Conservation (phyloP, 2,113 vertebrate genomes). For the Sigmodon hispidus region DNA sequence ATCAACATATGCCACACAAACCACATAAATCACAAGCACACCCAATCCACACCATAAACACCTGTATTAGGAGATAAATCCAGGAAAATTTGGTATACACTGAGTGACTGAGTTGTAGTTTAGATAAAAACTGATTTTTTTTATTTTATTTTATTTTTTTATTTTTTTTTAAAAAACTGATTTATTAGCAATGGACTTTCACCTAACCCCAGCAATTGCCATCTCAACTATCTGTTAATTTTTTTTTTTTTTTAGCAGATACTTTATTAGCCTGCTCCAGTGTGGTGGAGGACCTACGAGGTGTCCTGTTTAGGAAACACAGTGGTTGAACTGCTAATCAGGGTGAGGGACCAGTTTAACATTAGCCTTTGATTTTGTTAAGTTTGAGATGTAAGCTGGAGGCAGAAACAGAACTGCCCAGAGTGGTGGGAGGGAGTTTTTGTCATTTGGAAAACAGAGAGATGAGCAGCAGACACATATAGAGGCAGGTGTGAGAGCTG, state of each 20-base stretch:
- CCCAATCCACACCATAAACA: background rate
- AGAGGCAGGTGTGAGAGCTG: background rate
- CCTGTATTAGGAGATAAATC: background rate
- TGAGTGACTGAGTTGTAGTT: background rate
- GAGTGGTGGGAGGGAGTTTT: background rate
- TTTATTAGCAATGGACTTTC: background rate
- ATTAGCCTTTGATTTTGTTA: background rate
- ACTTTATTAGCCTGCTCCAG: background rate
- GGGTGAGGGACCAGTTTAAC: background rate
- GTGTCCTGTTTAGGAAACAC: background rate
- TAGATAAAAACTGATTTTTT: background rate
- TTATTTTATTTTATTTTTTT: too few species aligned
- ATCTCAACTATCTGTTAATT: background rate
- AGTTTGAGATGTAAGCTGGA: background rate
- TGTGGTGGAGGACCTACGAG: background rate
- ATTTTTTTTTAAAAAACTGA: too few species aligned
- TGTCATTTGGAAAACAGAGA: background rate
- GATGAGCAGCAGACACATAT: background rate
- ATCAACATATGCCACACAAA: background rate
- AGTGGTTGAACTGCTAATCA: background rate
- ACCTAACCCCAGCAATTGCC: background rate
- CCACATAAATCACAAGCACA: background rate
- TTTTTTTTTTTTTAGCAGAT: background rate
- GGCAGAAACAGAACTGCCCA: background rate
- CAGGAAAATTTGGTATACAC: background rate